Conservation (phyloP, 2,888 invertebrate species). For the Apotomis capreana region DNA sequence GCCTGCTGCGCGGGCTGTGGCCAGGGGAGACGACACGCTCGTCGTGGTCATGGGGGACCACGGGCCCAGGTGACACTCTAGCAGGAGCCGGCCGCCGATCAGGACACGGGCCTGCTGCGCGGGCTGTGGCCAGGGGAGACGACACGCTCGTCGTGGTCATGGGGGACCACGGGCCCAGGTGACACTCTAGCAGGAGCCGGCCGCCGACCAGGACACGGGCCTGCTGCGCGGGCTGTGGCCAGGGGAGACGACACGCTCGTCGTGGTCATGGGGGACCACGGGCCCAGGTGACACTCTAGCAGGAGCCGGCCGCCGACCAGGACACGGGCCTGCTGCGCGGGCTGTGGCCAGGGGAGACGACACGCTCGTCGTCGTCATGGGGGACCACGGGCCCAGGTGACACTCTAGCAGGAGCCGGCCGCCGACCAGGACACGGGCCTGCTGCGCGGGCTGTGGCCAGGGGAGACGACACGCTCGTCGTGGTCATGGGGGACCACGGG, state of each 20-base stretch:
- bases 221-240: conserved; percentile 86
- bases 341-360: conserved; percentile 88
- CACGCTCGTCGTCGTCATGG: conserved; percentile 67
- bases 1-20: too few relatives aligned
- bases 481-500: not conserved
- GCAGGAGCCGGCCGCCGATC: too few relatives aligned
- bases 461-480: not conserved
- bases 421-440: conserved; percentile 85
- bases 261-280: conserved; percentile 97
- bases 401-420: not conserved
- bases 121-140: too few relatives aligned
- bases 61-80: too few relatives aligned
- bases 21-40: conserved; percentile 84
- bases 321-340: conserved; percentile 85
- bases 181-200: too few relatives aligned
- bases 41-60: too few relatives aligned
- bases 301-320: conserved; percentile 73
- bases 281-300: conserved; percentile 72
- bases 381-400: not conserved
- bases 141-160: too few relatives aligned
- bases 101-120: too few relatives aligned
- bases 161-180: too few relatives aligned
- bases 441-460: conserved; percentile 60
- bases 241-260: conserved; percentile 91
- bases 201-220: conserved; percentile 82